Evolutionary conservation across 2,797 vertebrate genomes (phyloP).

Genomic region (Apodemus agrarius): DNA sequence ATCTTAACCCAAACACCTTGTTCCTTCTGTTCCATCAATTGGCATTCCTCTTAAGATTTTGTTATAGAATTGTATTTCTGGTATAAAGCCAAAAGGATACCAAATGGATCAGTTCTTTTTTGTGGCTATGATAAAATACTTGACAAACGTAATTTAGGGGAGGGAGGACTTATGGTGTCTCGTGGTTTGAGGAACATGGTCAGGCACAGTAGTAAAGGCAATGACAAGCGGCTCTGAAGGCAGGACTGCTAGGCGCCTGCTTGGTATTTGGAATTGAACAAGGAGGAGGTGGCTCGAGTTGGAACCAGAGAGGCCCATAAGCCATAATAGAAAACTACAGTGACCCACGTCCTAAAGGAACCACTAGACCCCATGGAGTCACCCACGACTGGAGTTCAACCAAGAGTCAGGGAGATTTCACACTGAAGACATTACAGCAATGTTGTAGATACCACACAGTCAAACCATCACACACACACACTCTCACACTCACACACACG

Average conservation of each 20-base stretch:
- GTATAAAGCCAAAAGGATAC: neutral
- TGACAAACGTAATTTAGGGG: neutral
- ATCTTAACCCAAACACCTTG: neutral
- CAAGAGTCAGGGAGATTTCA: neutral
- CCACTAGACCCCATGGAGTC: neutral
- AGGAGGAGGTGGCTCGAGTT: neutral
- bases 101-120: neutral
- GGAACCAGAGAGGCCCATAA: neutral
- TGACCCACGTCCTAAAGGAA: neutral
- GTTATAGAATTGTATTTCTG: neutral
- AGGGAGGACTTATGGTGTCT: neutral
- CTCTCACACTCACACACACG: neutral
- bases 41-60: neutral
- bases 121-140: neutral
- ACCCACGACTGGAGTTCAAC: neutral
- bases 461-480: neutral
- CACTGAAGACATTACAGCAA: neutral
- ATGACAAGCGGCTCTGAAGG: neutral
- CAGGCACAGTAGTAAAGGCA: neutral
- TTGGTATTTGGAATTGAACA: neutral
- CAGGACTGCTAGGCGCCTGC: neutral
- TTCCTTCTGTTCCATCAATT: neutral
- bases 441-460: no score
- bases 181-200: neutral
- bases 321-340: neutral